Evolutionary conservation across 2,797 vertebrate genomes (phyloP).

Genomic region (Paedocypris micromegethes): DNA sequence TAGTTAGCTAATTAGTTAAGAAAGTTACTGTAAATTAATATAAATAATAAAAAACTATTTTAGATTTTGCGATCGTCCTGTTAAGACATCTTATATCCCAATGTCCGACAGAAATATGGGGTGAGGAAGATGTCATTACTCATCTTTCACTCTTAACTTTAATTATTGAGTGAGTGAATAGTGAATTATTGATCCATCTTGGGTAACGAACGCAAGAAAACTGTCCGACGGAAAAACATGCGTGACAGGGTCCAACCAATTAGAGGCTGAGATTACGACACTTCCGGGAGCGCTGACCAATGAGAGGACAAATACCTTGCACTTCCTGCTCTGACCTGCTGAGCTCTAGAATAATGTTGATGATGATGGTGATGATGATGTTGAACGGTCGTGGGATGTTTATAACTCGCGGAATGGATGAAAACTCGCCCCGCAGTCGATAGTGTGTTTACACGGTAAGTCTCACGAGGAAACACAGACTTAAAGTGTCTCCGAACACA

Average conservation of each 20-base stretch:
- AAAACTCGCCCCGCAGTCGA: neutral
- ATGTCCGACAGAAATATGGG: neutral
- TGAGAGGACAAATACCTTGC: slow-evolving; percentile 50
- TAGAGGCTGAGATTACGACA: slow-evolving; percentile 23
- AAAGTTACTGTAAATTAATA: too few species aligned
- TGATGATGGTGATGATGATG: slow-evolving; percentile 48
- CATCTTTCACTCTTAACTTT: slow-evolving; percentile 37
- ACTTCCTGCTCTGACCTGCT: slow-evolving; percentile 64
- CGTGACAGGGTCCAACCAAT: slow-evolving; percentile 57
- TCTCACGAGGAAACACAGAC: neutral
- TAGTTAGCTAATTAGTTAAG: too few species aligned
- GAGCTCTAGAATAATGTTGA: slow-evolving; percentile 50
- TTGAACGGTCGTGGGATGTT: slow-evolving; percentile 40
- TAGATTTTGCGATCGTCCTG: too few species aligned
- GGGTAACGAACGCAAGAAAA: slow-evolving; percentile 50
- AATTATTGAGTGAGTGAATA: slow-evolving; percentile 64
- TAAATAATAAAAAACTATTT: too few species aligned
- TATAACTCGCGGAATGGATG: slow-evolving; percentile 16
- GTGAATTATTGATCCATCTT: slow-evolving; percentile 63
- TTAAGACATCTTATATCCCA: neutral
- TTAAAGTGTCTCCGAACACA: neutral
- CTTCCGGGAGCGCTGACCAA: slow-evolving; percentile 53
- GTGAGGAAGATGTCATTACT: slow-evolving; percentile 4
- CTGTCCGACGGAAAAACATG: slow-evolving; percentile 37
- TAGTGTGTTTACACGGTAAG: slow-evolving; percentile 8